A percentile compares a stretch with the other conserved stretches of the same genome.
Conservation (phyloP, 2,888 invertebrate genomes). For the Rhorus exstirpatorius region DNA sequence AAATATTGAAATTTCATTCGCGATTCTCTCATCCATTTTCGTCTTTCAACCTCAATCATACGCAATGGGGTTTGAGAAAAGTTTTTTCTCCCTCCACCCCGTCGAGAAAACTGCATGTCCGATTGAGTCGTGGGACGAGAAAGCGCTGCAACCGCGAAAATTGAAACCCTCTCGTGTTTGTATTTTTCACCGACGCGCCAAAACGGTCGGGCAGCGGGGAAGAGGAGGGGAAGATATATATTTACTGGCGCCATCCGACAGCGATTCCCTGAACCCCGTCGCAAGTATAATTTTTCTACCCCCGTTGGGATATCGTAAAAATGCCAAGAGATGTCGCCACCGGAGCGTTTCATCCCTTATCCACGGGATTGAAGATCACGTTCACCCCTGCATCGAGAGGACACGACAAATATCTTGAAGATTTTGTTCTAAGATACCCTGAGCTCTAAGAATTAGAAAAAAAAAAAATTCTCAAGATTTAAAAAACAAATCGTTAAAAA, state of each 20-base stretch:
- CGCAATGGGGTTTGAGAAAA: neutral
- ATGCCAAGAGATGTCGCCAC: constrained; percentile 79
- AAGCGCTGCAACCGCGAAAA: constrained; percentile 42
- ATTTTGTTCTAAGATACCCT: neutral
- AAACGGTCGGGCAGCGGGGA: no score
- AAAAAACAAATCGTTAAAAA: neutral
- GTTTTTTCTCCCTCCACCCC: neutral
- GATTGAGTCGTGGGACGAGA: constrained; percentile 57
- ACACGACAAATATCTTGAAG: neutral
- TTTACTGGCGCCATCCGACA: constrained; percentile 81
- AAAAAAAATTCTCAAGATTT: neutral
- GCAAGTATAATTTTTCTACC: constrained; percentile 45
- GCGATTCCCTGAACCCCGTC: constrained; percentile 73
- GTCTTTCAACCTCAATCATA: constrained; percentile 7
- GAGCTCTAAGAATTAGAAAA: neutral
- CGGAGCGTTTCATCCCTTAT: constrained; percentile 47
- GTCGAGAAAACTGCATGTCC: constrained; percentile 69
- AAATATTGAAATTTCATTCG: constrained; percentile 33
- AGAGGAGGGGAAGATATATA: constrained; percentile 50
- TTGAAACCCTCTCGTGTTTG: constrained; percentile 53
- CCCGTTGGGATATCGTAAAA: constrained; percentile 74
- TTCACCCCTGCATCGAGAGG: neutral
- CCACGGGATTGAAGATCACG: constrained; percentile 5
- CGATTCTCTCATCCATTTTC: neutral
- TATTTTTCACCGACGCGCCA: constrained; percentile 50